These are phyloP conservation scores for Diuraphis noxia DNA, from an alignment of 1,140 invertebrate genomes.

Conservation along the genomic window DNA sequence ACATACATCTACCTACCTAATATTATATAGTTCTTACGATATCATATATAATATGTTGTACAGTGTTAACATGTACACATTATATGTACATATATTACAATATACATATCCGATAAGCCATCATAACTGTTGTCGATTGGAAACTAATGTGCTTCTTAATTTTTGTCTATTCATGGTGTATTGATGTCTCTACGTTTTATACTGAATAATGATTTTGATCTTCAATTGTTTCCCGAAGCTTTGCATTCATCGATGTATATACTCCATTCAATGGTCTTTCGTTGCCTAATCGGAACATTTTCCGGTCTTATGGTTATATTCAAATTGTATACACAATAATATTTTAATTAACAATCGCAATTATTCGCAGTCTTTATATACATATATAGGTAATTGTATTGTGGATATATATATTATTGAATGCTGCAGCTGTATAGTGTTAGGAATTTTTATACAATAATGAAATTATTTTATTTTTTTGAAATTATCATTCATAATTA, in stretches of 20 bases:
- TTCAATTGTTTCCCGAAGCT: background rate
- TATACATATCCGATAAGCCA: background rate
- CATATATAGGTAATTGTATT: background rate
- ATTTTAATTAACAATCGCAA: background rate
- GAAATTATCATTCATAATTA: background rate
- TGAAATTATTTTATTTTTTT: background rate
- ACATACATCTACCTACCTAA: no score
- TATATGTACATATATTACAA: background rate
- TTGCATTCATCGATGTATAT: conserved; percentile 19
- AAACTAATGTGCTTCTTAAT: background rate
- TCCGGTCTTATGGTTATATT: background rate
- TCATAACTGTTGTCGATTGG: conserved; percentile 7
- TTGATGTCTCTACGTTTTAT: background rate
- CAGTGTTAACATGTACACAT: background rate
- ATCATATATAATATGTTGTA: background rate
- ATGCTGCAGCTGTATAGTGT: no score
- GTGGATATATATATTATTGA: background rate
- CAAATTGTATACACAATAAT: background rate
- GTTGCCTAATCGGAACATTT: background rate
- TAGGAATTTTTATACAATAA: background rate
- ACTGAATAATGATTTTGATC: conserved; percentile 3
- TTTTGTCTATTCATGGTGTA: conserved; percentile 15
- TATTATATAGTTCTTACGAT: background rate
- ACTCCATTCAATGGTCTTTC: background rate
- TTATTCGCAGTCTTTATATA: background rate